Percentiles rank a stretch among this genome's conserved stretches.
These are phyloP conservation scores for Nothocercus julius DNA, from an alignment of 2,113 vertebrate species.

Conservation along the genomic window DNA sequence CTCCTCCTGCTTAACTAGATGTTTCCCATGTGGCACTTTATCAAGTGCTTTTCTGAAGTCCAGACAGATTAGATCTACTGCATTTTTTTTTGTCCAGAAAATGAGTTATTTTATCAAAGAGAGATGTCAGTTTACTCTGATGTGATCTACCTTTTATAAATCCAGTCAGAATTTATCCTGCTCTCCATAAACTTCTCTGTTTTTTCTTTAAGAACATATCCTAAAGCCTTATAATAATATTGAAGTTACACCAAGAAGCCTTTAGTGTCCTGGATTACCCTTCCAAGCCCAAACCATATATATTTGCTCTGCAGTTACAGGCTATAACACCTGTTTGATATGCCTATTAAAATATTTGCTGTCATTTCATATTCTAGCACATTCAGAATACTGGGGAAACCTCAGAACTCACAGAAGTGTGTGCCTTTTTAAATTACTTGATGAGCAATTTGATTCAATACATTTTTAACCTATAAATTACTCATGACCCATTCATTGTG, in stretches of 20 bases:
- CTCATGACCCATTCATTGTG: not conserved
- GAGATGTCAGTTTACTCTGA: not conserved
- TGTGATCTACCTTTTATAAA: not conserved
- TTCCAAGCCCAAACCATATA: not conserved
- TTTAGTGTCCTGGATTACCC: not conserved
- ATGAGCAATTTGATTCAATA: not conserved
- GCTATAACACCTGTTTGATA: conserved; percentile 17
- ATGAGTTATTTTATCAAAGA: not conserved
- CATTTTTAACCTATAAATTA: conserved; percentile 42
- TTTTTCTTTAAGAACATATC: not conserved
- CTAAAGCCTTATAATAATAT: conserved; percentile 14
- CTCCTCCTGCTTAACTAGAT: conserved; percentile 50
- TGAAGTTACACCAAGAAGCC: not conserved
- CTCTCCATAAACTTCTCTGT: not conserved
- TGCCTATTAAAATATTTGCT: conserved; percentile 38
- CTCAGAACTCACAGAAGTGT: not conserved
- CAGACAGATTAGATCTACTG: conserved; percentile 37
- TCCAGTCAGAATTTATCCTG: not conserved
- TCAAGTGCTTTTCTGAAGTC: conserved; percentile 15
- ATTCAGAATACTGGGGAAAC: not conserved
- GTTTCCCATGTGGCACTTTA: conserved; percentile 52
- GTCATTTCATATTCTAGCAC: not conserved
- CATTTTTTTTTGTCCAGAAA: not conserved
- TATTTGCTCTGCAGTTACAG: not conserved
- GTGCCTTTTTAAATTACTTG: not conserved